Evolutionary conservation across 2,113 vertebrate species (phyloP), one percentile per base, ranked within the genome.

Genomic region (Hydropotes inermis): DNA sequence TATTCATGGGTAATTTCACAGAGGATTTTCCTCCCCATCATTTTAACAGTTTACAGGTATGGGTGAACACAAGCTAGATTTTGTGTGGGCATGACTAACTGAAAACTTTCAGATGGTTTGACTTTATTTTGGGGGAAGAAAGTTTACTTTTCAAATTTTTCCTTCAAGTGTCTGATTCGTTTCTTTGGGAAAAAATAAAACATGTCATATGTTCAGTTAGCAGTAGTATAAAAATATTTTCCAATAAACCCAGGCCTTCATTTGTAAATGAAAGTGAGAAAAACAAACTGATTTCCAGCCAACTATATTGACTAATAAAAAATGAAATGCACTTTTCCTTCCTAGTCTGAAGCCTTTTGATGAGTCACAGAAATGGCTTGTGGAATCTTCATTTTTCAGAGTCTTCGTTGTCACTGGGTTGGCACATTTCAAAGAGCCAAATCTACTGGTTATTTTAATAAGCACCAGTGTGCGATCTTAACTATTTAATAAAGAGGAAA

Each of bases 261-360:
- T 93, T 91, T 92, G 52, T 64, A 95, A 93, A 70, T 93, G 64
- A 67, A 93, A 97, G 36, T 83, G 82, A 97, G 87, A 91, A 93
- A 81, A 95, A 58, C 58, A 96, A 58, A 21, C 54, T 58, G 67
- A 91, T 76, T 82, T 93, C 60, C 84, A 95, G 94, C 81, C 86
- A 91, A 78, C 25, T 86, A 39, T 54, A 60, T 89, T 86, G 87
- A 64, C 50, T 70, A 60, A 97, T 93, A 67, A 95, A 96, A 93
- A 85, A 89, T 86, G 13, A 28, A 93, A 16, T 50, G 10, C 28
- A 15, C n/a, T 85, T 85, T 54, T 30, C 57, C 19, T 23, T 85
- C 60, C 92, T 13, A 76, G 54, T 81, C 58, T 95, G 43, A 86
- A 95, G 39, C 58, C 36, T 96, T 79, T 58, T 27, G 60, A n/a